A percentile compares a stretch with the other conserved stretches of the same genome.
Evolutionary conservation across 2,888 invertebrate species (phyloP).

Genomic region (Tanytarsus gracilentus): DNA sequence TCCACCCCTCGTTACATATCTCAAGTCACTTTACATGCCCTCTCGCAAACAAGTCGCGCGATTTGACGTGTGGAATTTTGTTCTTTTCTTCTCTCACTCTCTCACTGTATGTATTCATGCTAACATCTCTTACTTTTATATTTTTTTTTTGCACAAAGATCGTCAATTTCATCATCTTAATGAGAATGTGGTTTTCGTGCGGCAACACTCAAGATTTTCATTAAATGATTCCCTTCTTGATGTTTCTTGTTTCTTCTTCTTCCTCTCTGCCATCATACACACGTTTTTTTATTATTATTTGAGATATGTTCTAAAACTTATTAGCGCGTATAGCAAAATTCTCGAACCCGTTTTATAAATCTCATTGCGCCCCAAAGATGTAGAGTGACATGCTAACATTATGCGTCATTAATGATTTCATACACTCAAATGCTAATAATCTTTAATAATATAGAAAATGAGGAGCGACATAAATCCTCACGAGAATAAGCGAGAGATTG

Average conservation of each 20-base stretch:
- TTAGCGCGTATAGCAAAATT: background rate
- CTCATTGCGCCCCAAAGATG: background rate
- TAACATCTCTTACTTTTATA: background rate
- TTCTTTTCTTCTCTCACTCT: background rate
- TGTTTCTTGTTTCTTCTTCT: background rate
- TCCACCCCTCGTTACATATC: too few relatives aligned
- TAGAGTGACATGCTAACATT: background rate
- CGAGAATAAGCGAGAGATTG: background rate
- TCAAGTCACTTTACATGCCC: too few relatives aligned
- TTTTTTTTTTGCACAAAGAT: background rate
- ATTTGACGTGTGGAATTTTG: background rate
- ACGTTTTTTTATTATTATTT: background rate
- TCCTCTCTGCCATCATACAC: background rate
- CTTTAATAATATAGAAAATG: too few relatives aligned
- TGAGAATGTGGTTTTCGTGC: constrained; percentile 12
- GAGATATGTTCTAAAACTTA: background rate
- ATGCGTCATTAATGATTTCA: background rate
- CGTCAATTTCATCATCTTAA: constrained; percentile 2
- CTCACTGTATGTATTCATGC: background rate
- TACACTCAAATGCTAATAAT: too few relatives aligned
- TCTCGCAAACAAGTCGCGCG: background rate
- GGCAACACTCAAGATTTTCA: constrained; percentile 8
- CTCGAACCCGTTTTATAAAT: too few relatives aligned
- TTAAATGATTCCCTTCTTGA: background rate
- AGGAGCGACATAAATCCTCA: background rate